phyloP scores from a whole-genome alignment of 2,113 vertebrate species.

The Turnix velox region DNA sequence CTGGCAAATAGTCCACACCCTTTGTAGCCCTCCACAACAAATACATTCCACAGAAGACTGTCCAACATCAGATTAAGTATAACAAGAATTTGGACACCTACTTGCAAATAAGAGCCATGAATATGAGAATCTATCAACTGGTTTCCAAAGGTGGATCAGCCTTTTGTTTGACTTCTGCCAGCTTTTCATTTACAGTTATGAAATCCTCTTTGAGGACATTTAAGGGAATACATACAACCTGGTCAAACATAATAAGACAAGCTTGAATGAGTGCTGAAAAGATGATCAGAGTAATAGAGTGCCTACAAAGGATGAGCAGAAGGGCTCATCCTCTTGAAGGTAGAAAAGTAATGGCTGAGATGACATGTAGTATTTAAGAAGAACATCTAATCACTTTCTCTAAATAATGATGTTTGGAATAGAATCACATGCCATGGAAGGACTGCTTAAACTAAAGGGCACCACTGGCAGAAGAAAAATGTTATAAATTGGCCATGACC shows the following conservation, averaged over 20 bases:
- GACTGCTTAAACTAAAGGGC: conserved; percentile 26
- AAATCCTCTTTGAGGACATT: not conserved
- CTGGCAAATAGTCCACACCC: too few species aligned
- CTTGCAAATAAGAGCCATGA: not conserved
- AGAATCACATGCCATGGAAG: not conserved
- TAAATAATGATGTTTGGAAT: conserved; percentile 34
- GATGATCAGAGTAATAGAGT: not conserved
- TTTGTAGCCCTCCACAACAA: not conserved
- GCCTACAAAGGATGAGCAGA: not conserved
- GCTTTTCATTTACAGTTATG: not conserved
- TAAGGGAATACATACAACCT: not conserved
- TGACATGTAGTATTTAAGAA: not conserved
- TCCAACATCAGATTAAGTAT: not conserved
- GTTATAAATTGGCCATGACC: conserved; percentile 18
- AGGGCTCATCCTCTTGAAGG: not conserved
- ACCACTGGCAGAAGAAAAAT: conserved; percentile 35
- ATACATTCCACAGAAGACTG: not conserved
- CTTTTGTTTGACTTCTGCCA: not conserved
- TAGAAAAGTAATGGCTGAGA: not conserved
- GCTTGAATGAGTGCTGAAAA: not conserved
- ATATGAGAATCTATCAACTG: not conserved
- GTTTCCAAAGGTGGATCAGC: not conserved
- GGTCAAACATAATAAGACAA: not conserved
- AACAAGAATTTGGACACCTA: not conserved
- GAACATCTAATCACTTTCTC: not conserved